Evolutionary conservation across 2,888 invertebrate species (phyloP), one percentile per base, ranked within the genome.

Genomic region (Macrophya annulata): DNA sequence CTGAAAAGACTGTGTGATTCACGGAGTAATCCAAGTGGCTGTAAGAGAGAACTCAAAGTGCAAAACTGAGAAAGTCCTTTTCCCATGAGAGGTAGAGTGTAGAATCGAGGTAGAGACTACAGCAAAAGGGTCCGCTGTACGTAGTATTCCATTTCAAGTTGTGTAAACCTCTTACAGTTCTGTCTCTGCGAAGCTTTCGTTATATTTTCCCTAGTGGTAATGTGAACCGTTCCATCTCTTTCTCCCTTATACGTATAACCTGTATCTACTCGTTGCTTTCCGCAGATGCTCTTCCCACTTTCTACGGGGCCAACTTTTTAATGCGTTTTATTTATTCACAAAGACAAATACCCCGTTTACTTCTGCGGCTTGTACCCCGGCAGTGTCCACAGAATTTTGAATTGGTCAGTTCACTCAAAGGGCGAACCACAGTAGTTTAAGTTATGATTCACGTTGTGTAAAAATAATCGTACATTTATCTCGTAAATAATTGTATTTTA

Each of bases 281-380:
- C n/a, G 55, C 31, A 45, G 37, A 25, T 55, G 31, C 62, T n/a
- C 59, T 37, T 81, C 43, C n/a, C 31, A 40, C 55, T 79, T 31
- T 25, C 40, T 4, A 79, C 21, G 81, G 62, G 40, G 81, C 62
- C 62, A 81, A 81, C 81, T 81, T 81, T 89, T 90, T 93, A 92
- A 93, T 93, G 93, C 91, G 87, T 92, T 93, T 93, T 92, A 93
- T 91, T 93, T 93, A 93, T 93, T 93, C 93, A 93, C 92, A 93
- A 91, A 92, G 93, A 93, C 92, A 93, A 93, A 93, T 93, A 93
- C 91, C 83, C 91, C 92, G 90, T 92, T 92, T 90, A 89, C 90
- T 81, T 81, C 81, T 40, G 81, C 43, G 40, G 62, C 4, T 17
- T 12, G 43, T 12, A 8, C 3, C 9, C 43, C 37, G 37, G 17